A percentile compares a stretch with the other conserved stretches of the same genome.
phyloP scores from a whole-genome alignment of 2,888 invertebrate species.

The Anoplius nigerrimus region DNA sequence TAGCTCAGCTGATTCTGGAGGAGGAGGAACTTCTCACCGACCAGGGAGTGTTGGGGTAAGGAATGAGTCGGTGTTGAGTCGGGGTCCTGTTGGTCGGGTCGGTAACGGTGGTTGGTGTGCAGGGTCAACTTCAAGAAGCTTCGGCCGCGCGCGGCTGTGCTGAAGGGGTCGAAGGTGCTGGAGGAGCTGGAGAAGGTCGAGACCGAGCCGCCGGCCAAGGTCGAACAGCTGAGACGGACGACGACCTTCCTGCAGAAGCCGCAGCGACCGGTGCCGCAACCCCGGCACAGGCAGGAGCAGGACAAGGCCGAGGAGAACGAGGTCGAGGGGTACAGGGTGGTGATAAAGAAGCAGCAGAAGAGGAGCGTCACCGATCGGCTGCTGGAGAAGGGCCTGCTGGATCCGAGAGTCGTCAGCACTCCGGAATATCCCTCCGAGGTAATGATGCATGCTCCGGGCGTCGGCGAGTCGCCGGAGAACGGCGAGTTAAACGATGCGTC shows the following conservation, averaged over 20 bases:
- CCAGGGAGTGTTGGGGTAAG: constrained; percentile 82
- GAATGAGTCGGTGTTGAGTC: not conserved
- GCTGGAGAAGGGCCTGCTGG: constrained; percentile 64
- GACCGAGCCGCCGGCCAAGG: constrained; percentile 60
- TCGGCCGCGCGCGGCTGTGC: constrained; percentile 80
- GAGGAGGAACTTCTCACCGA: constrained; percentile 82
- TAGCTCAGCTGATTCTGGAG: constrained; percentile 82
- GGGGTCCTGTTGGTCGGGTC: not conserved
- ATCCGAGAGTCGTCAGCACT: constrained; percentile 60
- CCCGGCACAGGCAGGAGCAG: constrained; percentile 64
- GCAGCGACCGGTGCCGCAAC: constrained; percentile 80
- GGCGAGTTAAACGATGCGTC: not conserved
- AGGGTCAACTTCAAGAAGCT: constrained; percentile 84
- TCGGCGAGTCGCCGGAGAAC: not conserved
- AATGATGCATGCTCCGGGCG: constrained; percentile 50
- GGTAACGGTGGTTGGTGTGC: constrained; percentile 20
- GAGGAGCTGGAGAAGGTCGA: constrained; percentile 74
- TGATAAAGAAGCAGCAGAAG: constrained; percentile 70
- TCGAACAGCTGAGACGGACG: constrained; percentile 68
- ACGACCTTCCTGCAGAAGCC: constrained; percentile 88
- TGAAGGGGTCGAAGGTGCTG: constrained; percentile 83
- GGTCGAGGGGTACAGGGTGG: constrained; percentile 64
- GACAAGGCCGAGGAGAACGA: constrained; percentile 45
- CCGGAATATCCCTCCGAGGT: constrained; percentile 65
- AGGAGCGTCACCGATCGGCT: constrained; percentile 68